These are phyloP conservation scores for Cerastis leucographa DNA, from an alignment of 2,888 invertebrate genomes.

Conservation along the genomic window DNA sequence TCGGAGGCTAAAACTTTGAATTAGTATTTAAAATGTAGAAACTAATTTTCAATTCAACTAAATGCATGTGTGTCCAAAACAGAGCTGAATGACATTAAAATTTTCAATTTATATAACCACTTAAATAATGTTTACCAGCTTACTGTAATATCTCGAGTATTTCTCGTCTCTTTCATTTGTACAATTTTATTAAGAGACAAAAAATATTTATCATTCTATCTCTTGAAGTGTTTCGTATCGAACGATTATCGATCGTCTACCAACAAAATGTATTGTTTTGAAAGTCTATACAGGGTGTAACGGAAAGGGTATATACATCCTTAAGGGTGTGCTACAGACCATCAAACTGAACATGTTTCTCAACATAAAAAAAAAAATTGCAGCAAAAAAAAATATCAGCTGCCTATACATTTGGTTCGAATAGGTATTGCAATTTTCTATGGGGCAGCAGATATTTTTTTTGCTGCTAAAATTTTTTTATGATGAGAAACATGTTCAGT, in stretches of 20 bases:
- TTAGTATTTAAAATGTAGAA: neutral
- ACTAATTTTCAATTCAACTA: neutral
- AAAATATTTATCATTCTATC: neutral
- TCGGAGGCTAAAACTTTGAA: neutral
- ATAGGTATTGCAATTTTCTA: too few species aligned
- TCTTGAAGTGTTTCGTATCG: conserved; percentile 28
- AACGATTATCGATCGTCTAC: neutral
- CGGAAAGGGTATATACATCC: too few species aligned
- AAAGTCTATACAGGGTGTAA: too few species aligned
- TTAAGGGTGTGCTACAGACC: too few species aligned
- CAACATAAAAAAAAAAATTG: too few species aligned
- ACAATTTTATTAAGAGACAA: neutral
- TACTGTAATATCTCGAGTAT: too few species aligned
- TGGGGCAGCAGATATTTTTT: too few species aligned
- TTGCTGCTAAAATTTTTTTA: too few species aligned
- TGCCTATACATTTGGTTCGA: too few species aligned
- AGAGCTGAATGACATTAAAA: neutral
- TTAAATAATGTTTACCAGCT: neutral
- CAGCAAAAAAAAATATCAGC: too few species aligned
- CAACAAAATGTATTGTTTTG: neutral
- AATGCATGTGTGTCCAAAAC: neutral
- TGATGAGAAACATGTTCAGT: too few species aligned
- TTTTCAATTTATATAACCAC: neutral
- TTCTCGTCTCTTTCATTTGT: conserved; percentile 15
- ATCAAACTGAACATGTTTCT: too few species aligned